phyloP scores from a whole-genome alignment of 2,797 vertebrate species.

The Hybognathus amarus region DNA sequence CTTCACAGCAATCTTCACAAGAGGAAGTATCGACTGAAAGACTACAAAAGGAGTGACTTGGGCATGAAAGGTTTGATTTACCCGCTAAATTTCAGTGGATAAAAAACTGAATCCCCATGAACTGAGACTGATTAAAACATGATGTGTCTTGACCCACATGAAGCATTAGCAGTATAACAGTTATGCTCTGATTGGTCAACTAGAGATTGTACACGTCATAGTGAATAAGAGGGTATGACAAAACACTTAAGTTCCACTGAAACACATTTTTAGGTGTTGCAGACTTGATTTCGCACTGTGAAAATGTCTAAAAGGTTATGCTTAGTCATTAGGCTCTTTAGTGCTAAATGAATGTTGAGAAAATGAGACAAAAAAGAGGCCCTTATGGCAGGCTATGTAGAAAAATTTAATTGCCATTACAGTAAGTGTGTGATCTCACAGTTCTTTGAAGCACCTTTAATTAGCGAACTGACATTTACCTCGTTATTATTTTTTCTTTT shows the following conservation, averaged over 20 bases:
- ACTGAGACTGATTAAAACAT: background rate
- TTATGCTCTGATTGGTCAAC: background rate
- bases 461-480: background rate
- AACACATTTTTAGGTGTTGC: background rate
- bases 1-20: slow-evolving; percentile 19
- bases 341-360: background rate
- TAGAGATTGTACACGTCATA: background rate
- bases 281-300: background rate
- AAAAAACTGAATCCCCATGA: background rate
- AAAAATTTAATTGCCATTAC: background rate
- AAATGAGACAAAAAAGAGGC: background rate
- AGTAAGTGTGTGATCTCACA: background rate
- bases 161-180: background rate
- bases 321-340: background rate
- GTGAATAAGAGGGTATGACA: background rate
- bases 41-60: slow-evolving; percentile 1
- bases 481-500: background rate
- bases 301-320: background rate
- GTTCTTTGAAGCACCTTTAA: background rate
- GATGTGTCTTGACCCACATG: background rate
- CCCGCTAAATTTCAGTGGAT: background rate
- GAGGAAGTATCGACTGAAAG: slow-evolving; percentile 10
- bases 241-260: background rate
- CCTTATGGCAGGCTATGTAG: background rate
- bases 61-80: background rate